Evolutionary conservation across 2,797 vertebrate species (phyloP).

Genomic region (Graptemys geographica): DNA sequence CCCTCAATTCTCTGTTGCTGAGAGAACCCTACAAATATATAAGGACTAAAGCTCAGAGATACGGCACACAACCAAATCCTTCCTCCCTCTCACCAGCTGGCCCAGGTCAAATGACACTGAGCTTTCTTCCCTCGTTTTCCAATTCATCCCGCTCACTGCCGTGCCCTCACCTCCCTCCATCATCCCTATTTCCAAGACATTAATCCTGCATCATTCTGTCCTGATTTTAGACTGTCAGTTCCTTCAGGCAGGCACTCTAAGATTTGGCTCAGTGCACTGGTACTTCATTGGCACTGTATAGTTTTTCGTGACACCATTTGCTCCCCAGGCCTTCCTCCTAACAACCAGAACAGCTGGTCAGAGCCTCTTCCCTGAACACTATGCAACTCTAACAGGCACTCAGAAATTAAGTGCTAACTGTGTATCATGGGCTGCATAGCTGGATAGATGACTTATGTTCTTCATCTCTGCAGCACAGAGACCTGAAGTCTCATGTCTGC

Average conservation of each 20-base stretch:
- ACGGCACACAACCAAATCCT: conserved; percentile 35
- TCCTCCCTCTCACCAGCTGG: neutral
- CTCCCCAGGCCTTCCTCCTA: neutral
- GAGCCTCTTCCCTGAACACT: conserved; percentile 6
- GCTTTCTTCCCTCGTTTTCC: neutral
- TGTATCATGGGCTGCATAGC: neutral
- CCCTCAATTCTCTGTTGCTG: neutral
- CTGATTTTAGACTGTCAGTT: conserved; percentile 13
- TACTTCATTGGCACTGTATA: neutral
- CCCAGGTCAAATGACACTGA: neutral
- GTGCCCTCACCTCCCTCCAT: neutral
- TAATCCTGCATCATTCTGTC: neutral
- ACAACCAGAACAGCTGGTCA: neutral
- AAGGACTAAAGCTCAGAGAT: neutral
- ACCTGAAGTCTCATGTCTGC: neutral
- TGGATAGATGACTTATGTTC: neutral
- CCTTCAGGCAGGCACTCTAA: neutral
- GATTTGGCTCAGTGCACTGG: neutral
- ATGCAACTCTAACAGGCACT: neutral
- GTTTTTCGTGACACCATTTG: neutral
- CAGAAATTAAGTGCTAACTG: conserved; percentile 45
- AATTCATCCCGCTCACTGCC: neutral
- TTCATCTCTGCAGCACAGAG: neutral
- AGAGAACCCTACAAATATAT: neutral
- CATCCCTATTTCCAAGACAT: neutral